Evolutionary conservation across 2,797 vertebrate genomes (phyloP), one percentile per base, ranked within the genome.

Genomic region (Gymnothorax reevesii): DNA sequence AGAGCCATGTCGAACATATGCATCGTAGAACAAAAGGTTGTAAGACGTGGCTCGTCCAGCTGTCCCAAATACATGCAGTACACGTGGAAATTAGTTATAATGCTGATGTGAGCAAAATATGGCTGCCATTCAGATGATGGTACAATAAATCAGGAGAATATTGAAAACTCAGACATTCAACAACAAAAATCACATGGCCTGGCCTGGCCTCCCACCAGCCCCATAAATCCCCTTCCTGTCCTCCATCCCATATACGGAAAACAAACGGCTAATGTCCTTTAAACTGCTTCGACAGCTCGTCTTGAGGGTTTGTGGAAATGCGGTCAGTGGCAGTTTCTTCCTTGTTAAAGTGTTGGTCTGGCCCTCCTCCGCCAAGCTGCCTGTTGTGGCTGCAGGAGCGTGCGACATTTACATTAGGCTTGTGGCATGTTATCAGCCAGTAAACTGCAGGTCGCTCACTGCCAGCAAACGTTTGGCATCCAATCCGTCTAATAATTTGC

Each of bases 281-380:
- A 27, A 90, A 83, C 83, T 88, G 85, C 42, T 86, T 90, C 88
- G 57, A 75, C 82, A 57, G 59, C 57, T 86, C 25, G 57, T 33
- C 84, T 88, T 84, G 87, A 87, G 86, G 88, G 87, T 86, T 73
- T 88, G 88, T 64, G 73, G 88, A 33, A 82, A 25, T 89, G 87
- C 85, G 86, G 86, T 86, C 82, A 9, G 12, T 88, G 88, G 57
- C 77, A 82, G 88, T 89, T 88, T 77, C 83, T 89, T 89, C 82
- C 64, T 88, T 25, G 82, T 57, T 52, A 66, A 42, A 13, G 9
- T 86, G 87, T 79, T 83, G 49, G 64, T 22, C 55, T n/a, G 80
- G 80, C 25, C 54, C 22, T 8, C 22, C 52, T 55, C 71, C 69
- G 17, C 69, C 15, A 8, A 73, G 25, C 66, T 82, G 57, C 75